Evolutionary conservation across 2,888 invertebrate genomes (phyloP).

Genomic region (Dasypolia templi): DNA sequence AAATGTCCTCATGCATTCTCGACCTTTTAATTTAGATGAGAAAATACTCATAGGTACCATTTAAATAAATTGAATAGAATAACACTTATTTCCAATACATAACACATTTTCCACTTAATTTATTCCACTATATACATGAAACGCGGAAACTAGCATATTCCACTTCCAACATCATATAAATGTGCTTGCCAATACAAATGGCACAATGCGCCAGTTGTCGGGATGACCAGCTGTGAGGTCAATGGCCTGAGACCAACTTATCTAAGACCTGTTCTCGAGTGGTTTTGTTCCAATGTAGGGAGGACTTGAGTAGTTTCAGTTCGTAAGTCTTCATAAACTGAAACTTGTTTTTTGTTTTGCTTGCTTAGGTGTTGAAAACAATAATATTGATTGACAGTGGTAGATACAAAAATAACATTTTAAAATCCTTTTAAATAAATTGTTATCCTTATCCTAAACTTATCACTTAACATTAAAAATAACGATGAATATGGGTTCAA

Average conservation of each 20-base stretch:
- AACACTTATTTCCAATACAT: background rate
- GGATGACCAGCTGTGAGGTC: conserved; percentile 54
- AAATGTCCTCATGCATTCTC: background rate
- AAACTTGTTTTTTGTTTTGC: background rate
- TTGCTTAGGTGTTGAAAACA: background rate
- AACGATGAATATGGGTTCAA: background rate
- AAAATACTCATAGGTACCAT: background rate
- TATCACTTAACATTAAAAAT: background rate
- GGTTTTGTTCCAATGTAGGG: conserved; percentile 2
- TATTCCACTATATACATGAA: conserved; percentile 8
- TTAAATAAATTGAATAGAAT: background rate
- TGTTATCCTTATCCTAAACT: too few species aligned
- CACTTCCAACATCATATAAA: conserved; percentile 7
- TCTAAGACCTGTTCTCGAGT: conserved; percentile 37
- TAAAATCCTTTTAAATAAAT: background rate
- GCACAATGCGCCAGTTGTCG: conserved; percentile 30
- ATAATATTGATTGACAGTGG: too few species aligned
- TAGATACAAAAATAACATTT: too few species aligned
- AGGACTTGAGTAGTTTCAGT: conserved; percentile 13
- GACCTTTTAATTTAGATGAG: background rate
- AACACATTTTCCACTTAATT: conserved; percentile 9
- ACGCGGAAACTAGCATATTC: conserved; percentile 24
- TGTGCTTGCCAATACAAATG: conserved; percentile 28
- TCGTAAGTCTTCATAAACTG: background rate
- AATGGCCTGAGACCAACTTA: conserved; percentile 29